Evolutionary conservation across 2,888 invertebrate genomes (phyloP).

Genomic region (Sicus ferrugineus): DNA sequence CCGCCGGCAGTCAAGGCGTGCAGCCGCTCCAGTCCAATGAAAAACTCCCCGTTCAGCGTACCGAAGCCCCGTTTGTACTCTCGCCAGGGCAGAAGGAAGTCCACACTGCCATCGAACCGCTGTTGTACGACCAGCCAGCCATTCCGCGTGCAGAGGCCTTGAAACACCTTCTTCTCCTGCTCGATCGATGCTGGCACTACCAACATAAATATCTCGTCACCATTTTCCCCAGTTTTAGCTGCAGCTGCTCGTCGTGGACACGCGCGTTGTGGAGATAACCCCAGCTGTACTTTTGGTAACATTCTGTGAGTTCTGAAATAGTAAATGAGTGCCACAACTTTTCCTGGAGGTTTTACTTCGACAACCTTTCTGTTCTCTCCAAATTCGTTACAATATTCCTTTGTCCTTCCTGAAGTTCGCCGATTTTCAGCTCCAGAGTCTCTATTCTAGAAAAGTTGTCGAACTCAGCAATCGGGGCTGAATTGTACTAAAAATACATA

Average conservation of each 20-base stretch:
- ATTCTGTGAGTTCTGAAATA: neutral
- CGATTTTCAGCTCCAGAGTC: neutral
- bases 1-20: constrained; percentile 59
- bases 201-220: neutral
- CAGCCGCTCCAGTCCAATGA: constrained; percentile 72
- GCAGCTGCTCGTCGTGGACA: neutral
- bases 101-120: constrained; percentile 71
- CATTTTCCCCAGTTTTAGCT: neutral
- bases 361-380: neutral
- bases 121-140: constrained; percentile 73
- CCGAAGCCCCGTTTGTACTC: constrained; percentile 74
- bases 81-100: constrained; percentile 50
- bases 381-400: neutral
- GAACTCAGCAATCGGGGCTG: neutral
- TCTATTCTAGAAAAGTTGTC: neutral
- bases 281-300: neutral
- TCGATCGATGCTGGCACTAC: neutral
- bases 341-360: neutral
- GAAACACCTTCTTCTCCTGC: neutral
- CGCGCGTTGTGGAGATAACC: neutral
- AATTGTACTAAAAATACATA: neutral
- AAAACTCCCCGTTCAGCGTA: constrained; percentile 72
- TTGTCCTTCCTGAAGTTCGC: neutral
- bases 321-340: neutral
- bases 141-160: neutral